These are phyloP conservation scores for Mylabris phalerata DNA, from an alignment of 1,140 invertebrate species.

Conservation along the genomic window DNA sequence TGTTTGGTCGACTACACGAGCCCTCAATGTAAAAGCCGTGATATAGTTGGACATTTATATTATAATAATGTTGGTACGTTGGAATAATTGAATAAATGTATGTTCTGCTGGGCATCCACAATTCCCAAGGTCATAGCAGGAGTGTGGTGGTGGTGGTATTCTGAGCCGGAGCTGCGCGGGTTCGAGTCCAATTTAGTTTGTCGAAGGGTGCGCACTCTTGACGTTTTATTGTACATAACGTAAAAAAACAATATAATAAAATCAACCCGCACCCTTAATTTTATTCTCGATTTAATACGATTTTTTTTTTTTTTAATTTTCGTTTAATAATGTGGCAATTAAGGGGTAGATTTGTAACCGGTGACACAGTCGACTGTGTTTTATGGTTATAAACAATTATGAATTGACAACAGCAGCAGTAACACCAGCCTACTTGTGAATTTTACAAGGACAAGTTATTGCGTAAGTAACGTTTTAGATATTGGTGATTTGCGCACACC, in stretches of 20 bases:
- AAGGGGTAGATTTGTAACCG: not conserved
- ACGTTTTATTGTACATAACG: too few species aligned
- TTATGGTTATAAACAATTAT: not conserved
- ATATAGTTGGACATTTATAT: constrained; percentile 31
- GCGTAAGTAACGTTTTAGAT: constrained; percentile 39
- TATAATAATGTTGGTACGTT: constrained; percentile 3
- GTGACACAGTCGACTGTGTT: not conserved
- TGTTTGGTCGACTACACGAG: constrained; percentile 37
- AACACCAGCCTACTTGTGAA: not conserved
- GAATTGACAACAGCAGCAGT: not conserved
- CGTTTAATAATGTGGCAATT: not conserved
- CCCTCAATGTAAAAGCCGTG: constrained; percentile 37
- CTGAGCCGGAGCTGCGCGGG: constrained; percentile 41
- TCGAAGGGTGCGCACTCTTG: constrained; percentile 39
- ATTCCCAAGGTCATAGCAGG: constrained; percentile 40
- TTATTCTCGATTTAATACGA: not conserved
- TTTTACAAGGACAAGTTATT: constrained; percentile 38
- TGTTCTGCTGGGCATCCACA: constrained; percentile 38
- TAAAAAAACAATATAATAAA: too few species aligned
- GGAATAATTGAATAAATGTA: constrained; percentile 15
- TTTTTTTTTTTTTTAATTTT: not conserved
- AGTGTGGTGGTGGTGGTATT: constrained; percentile 40
- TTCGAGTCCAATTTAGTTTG: constrained; percentile 41
- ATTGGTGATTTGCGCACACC: constrained; percentile 36
- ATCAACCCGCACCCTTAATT: constrained; percentile 14